A percentile compares a stretch with the other conserved stretches of the same genome.
These are phyloP conservation scores for Mactromeris polynyma DNA, from an alignment of 2,888 invertebrate species.

Conservation along the genomic window DNA sequence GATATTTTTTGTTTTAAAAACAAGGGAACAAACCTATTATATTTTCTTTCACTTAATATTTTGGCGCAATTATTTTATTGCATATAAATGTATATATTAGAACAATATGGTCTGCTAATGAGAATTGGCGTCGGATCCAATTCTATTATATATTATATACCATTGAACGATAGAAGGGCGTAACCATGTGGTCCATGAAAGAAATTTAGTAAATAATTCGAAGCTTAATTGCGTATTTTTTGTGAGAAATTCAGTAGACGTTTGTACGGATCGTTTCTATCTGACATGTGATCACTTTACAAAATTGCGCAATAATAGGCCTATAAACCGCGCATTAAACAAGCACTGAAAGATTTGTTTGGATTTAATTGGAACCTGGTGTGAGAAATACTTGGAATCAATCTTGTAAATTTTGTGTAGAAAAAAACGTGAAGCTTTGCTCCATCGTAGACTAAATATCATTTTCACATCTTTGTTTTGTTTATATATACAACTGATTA, in stretches of 20 bases:
- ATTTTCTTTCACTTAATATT: background rate
- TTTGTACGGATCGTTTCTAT: background rate
- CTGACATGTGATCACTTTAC: constrained; percentile 14
- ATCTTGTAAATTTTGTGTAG: background rate
- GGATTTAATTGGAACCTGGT: constrained; percentile 29
- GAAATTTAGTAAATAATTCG: constrained; percentile 3
- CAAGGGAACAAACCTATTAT: background rate
- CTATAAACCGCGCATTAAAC: background rate
- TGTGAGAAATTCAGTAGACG: background rate
- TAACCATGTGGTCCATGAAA: background rate
- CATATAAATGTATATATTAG: background rate
- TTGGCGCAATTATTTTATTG: background rate
- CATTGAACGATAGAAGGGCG: background rate
- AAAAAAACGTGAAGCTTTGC: background rate
- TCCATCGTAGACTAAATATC: constrained; percentile 33
- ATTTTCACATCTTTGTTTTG: constrained; percentile 14
- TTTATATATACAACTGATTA: constrained; percentile 27
- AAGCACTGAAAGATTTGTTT: constrained; percentile 39
- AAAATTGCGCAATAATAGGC: background rate
- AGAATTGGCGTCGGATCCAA: background rate
- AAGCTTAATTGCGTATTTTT: constrained; percentile 12
- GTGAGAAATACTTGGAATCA: constrained; percentile 24
- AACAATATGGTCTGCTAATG: constrained; percentile 5
- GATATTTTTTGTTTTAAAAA: background rate
- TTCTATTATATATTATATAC: background rate